phyloP scores from a whole-genome alignment of 1,140 invertebrate genomes.

The Acyrthosiphon pisum region DNA sequence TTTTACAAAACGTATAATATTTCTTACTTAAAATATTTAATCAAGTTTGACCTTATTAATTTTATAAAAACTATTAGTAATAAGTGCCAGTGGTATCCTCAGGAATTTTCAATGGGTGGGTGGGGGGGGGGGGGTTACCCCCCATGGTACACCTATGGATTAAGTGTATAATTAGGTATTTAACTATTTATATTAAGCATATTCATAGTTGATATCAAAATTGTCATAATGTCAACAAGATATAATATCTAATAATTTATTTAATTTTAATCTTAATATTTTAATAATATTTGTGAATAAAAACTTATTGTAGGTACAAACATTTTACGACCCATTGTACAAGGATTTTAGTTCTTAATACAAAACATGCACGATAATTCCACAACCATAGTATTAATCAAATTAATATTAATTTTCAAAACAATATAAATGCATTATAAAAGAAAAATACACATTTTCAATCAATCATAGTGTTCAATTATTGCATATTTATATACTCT shows the following conservation, averaged over 20 bases:
- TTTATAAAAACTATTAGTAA: neutral
- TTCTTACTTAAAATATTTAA: neutral
- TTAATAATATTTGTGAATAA: neutral
- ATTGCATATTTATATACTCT: neutral
- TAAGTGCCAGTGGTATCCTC: neutral
- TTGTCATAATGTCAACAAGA: neutral
- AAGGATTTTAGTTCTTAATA: neutral
- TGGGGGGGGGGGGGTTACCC: no score
- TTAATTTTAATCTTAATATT: neutral
- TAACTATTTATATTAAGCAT: no score
- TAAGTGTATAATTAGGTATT: no score
- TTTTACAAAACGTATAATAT: neutral
- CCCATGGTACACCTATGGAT: no score
- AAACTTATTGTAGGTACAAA: neutral
- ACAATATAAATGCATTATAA: neutral
- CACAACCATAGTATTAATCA: neutral
- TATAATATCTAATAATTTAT: neutral
- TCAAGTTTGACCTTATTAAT: neutral
- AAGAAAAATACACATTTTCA: neutral
- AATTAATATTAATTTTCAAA: neutral
- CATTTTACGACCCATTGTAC: neutral
- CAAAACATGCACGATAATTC: neutral
- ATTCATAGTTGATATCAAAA: no score
- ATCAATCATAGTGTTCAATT: neutral
- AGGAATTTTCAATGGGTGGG: no score